Base-by-base conservation (phyloP, 2,888 invertebrate genomes). In the Agrochola circellaris region DNA sequence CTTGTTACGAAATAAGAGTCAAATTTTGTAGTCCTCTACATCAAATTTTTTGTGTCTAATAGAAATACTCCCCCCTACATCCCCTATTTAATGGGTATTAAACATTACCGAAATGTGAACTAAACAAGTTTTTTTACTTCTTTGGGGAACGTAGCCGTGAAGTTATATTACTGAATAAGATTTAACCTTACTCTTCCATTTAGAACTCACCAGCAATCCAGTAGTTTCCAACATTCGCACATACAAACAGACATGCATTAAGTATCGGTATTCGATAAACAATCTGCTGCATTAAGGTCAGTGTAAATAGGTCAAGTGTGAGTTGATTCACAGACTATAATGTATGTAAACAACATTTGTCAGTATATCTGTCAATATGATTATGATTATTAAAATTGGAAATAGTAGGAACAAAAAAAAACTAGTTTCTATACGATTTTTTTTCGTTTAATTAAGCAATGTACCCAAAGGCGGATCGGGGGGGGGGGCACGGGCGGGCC, bases 261-360 rank as follows among this genome's bases (percentile, higher is more conserved):
- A 69, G 38, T 75, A 66, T 71, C 66, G 54, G 7, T 80, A 42
- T 81, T 71, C 34, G 69, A 80, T 82, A 82, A 84, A 84, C 84
- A 84, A 82, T 77, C 72, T 73, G 51, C 26, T 72, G 76, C 76
- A 84, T 77, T 80, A 85, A 79, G 82, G 82, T 85, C 84, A 85
- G 42, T 64, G 75, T 61, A 88, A 77, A 67, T 82, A 78, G 88
- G 88, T 88, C 88, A 88, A 88, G 87, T 77, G 82, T 68, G 85
- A 82, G 74, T 51, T 73, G 83, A 58, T 85, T 61, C 67, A 77
- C 67, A 72, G 67, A 74, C n/a, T 54, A 62, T 69, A 74, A 61
- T 62, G 68, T 81, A 61, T 62, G 68, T 81, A 79, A 84, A 88
- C 75, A 86, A 65, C 58, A 64, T 64, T 80, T 48, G 71, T 79